Evolutionary conservation across 37 sponge, comb jelly and placozoan genomes (phyloP).

Genomic region (Aphrocallistes beatrix): DNA sequence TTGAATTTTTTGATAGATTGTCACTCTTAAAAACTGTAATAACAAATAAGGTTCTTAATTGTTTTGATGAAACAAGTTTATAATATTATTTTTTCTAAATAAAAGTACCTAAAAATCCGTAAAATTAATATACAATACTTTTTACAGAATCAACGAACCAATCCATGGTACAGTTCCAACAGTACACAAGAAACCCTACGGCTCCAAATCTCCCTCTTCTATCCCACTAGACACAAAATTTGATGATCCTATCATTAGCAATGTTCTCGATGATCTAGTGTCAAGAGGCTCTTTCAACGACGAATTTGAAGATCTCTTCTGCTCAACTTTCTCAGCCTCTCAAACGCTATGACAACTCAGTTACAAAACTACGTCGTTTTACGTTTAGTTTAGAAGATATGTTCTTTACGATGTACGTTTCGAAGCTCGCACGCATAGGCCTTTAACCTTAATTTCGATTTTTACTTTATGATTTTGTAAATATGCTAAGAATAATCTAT

Average conservation of each 20-base stretch:
- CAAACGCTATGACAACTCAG: background rate
- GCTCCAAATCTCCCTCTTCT: background rate
- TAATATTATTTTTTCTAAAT: too few species aligned
- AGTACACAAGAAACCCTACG: background rate
- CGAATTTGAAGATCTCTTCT: slow-evolving; percentile 8
- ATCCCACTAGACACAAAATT: background rate
- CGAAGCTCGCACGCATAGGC: background rate
- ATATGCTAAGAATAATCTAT: background rate
- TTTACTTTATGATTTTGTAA: background rate
- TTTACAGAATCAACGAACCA: background rate
- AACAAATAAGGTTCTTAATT: too few species aligned
- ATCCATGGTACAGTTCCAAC: background rate
- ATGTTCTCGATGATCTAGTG: background rate
- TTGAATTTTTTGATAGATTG: too few species aligned
- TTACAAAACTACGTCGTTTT: background rate
- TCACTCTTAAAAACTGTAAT: too few species aligned
- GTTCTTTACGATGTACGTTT: background rate
- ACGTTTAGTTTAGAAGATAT: background rate
- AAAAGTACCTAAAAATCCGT: too few species aligned
- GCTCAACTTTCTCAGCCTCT: background rate
- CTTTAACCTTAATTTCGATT: background rate
- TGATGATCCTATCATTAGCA: background rate
- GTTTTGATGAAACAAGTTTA: too few species aligned
- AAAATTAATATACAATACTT: too few species aligned
- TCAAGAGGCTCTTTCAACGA: background rate